A percentile compares a stretch with the other conserved stretches of the same genome.
These are phyloP conservation scores for Anolis carolinensis DNA, from an alignment of 2,113 vertebrate genomes.

Conservation along the genomic window DNA sequence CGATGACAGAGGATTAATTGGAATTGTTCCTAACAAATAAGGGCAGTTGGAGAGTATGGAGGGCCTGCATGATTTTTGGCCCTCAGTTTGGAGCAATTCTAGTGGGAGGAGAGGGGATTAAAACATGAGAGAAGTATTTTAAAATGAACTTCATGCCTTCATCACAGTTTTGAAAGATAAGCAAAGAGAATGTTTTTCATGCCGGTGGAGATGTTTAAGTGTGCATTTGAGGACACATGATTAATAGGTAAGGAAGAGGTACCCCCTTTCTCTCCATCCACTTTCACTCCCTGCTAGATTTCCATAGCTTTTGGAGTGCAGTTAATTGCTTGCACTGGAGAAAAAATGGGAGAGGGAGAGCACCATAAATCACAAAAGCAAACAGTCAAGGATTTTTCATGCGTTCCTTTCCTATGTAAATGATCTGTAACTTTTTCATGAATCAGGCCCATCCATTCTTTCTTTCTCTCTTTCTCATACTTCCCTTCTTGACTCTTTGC, in stretches of 20 bases:
- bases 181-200: background rate
- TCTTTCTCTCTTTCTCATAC: slow-evolving; percentile 38
- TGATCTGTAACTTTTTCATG: slow-evolving; percentile 62
- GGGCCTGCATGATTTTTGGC: too few relatives aligned
- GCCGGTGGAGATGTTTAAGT: background rate
- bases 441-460: slow-evolving; percentile 53
- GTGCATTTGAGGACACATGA: slow-evolving; percentile 43
- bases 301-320: slow-evolving; percentile 54
- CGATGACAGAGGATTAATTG: too few relatives aligned
- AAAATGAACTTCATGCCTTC: background rate
- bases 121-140: background rate
- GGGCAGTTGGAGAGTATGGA: too few relatives aligned
- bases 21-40: too few relatives aligned
- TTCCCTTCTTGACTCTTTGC: background rate
- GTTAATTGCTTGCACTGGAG: slow-evolving; percentile 54
- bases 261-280: slow-evolving; percentile 44
- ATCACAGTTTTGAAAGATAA: background rate
- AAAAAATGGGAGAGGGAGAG: slow-evolving; percentile 43
- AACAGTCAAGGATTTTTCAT: slow-evolving; percentile 64
- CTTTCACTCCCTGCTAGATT: slow-evolving; percentile 56
- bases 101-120: too few relatives aligned
- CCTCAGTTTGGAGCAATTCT: too few relatives aligned
- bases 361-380: slow-evolving; percentile 67
- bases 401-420: slow-evolving; percentile 68
- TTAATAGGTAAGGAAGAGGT: slow-evolving; percentile 42